Conservation (phyloP, 2,797 vertebrate species). For the Momotus momota region DNA sequence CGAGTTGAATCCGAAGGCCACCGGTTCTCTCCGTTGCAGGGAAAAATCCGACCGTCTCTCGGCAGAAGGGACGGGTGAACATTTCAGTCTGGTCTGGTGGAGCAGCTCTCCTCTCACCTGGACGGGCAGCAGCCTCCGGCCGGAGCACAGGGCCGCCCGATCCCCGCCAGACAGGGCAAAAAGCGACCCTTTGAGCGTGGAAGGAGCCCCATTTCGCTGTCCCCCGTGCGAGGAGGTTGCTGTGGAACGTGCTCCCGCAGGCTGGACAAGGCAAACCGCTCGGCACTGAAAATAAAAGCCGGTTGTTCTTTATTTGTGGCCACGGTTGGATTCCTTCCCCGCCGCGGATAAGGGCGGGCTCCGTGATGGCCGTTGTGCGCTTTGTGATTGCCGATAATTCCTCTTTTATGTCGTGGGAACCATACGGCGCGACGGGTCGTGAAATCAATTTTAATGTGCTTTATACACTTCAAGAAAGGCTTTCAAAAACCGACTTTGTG, state of each 20-base stretch:
- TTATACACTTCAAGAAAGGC: background rate
- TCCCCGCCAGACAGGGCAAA: no score
- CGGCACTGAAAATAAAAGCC: background rate
- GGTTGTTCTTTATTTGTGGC: background rate
- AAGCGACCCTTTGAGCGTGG: fast-evolving
- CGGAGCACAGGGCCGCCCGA: fast-evolving
- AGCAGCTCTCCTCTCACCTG: background rate
- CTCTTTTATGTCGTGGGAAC: background rate
- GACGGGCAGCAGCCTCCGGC: background rate
- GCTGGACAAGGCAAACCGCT: background rate
- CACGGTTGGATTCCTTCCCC: background rate
- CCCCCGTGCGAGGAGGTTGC: background rate
- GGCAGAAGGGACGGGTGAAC: fast-evolving
- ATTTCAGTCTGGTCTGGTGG: fast-evolving
- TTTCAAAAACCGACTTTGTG: background rate
- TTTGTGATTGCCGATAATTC: background rate
- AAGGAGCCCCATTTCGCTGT: background rate
- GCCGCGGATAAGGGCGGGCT: no score
- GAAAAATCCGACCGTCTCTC: background rate
- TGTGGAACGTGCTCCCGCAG: background rate
- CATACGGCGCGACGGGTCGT: background rate
- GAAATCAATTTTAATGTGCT: background rate
- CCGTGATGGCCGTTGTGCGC: background rate
- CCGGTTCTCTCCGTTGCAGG: background rate
- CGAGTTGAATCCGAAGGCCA: background rate